Conservation (phyloP, 2,888 invertebrate genomes). For the Microctonus aethiopoides region DNA sequence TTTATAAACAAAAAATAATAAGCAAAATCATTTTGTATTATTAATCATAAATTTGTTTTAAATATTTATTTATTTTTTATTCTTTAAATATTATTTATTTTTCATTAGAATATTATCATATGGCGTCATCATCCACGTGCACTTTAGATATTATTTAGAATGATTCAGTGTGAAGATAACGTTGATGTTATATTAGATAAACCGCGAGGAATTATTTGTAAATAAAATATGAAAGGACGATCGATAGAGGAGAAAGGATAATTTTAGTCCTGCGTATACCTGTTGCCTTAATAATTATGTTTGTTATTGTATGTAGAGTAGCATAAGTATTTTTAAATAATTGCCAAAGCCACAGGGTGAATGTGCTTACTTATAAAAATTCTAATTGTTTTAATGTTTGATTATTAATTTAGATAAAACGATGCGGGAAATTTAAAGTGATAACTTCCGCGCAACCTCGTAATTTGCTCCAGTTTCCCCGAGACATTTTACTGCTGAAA, state of each 20-base stretch:
- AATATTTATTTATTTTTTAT: not conserved
- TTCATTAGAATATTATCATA: not conserved
- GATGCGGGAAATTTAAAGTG: not conserved
- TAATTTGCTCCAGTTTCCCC: constrained; percentile 37
- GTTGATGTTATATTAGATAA: too few relatives aligned
- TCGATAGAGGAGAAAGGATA: constrained; percentile 39
- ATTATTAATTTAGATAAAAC: not conserved
- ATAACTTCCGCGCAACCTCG: constrained; percentile 15
- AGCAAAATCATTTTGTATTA: not conserved
- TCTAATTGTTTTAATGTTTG: too few relatives aligned
- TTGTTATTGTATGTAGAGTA: not conserved
- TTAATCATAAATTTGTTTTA: not conserved
- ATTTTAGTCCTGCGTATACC: constrained; percentile 36
- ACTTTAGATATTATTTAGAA: not conserved
- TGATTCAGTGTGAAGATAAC: not conserved
- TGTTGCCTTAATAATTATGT: constrained; percentile 35
- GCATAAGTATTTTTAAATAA: too few relatives aligned
- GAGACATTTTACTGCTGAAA: constrained; percentile 22
- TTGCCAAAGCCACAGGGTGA: too few relatives aligned
- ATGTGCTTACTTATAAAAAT: too few relatives aligned
- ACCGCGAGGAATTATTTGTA: not conserved
- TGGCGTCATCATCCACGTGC: not conserved
- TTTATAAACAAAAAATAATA: not conserved
- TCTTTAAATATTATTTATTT: not conserved
- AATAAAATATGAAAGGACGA: constrained; percentile 26